Percentiles rank a stretch among this genome's conserved stretches.
Conservation (phyloP, 2,888 invertebrate species). For the Panzeria rudis region DNA sequence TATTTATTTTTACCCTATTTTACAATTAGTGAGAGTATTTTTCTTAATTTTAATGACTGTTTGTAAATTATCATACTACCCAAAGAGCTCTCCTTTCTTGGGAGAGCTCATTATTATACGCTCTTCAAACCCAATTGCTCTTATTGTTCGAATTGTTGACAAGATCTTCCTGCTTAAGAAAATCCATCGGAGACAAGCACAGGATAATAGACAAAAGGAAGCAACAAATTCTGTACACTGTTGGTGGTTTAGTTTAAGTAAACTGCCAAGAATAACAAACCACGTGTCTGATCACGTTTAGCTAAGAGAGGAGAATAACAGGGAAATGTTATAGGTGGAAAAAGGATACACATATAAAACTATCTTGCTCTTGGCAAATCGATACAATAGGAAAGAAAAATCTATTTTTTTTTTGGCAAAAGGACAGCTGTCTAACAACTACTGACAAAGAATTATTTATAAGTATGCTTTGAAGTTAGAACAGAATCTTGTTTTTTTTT, state of each 20-base stretch:
- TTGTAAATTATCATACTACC: too few species aligned
- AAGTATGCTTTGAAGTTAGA: background rate
- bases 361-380: background rate
- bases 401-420: background rate
- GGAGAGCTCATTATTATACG: background rate
- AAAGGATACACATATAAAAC: background rate
- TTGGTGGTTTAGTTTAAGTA: slow-evolving; percentile 36
- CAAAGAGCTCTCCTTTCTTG: background rate
- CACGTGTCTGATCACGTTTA: slow-evolving; percentile 66
- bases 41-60: background rate
- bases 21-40: background rate
- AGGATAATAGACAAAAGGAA: slow-evolving; percentile 22
- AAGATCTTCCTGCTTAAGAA: slow-evolving; percentile 64
- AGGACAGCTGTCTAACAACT: slow-evolving; percentile 46
- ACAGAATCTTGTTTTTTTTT: slow-evolving; percentile 7
- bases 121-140: slow-evolving; percentile 25
- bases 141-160: slow-evolving; percentile 67
- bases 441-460: slow-evolving; percentile 6
- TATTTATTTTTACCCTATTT: background rate
- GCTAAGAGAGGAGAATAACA: slow-evolving; percentile 4
- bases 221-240: slow-evolving; percentile 17
- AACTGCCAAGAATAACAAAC: slow-evolving; percentile 41
- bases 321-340: background rate
- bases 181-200: slow-evolving; percentile 18
- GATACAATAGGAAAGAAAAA: slow-evolving; percentile 8